Conservation (phyloP, 1,140 invertebrate genomes). For the Drosophila mojavensis region DNA sequence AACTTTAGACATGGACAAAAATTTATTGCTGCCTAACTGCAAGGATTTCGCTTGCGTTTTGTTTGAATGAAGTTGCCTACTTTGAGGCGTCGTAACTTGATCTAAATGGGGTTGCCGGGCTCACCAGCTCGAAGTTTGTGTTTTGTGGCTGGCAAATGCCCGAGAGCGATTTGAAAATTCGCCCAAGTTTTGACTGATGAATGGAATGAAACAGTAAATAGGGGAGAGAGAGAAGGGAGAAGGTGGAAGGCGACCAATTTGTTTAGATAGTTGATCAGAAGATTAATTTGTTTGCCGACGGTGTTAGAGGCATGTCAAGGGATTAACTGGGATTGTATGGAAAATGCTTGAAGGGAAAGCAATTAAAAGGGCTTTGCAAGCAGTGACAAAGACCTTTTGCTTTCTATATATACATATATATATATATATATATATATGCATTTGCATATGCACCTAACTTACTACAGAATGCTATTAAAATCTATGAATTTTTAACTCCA, state of each 20-base stretch:
- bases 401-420: background rate
- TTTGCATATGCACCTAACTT: background rate
- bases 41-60: slow-evolving; percentile 38
- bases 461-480: background rate
- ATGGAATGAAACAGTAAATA: background rate
- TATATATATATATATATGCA: too few species aligned
- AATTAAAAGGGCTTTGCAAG: too few species aligned
- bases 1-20: slow-evolving; percentile 71
- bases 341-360: too few species aligned
- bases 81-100: slow-evolving; percentile 46
- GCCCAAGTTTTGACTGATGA: slow-evolving; percentile 46
- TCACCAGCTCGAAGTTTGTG: slow-evolving; percentile 9
- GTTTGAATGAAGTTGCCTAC: slow-evolving; percentile 47
- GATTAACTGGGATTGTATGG: too few species aligned
- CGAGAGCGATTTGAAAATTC: slow-evolving; percentile 33
- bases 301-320: background rate
- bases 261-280: slow-evolving; percentile 20
- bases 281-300: background rate
- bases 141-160: slow-evolving; percentile 54
- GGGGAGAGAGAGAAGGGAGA: background rate
- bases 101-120: slow-evolving; percentile 42
- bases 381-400: background rate
- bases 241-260: slow-evolving; percentile 5
- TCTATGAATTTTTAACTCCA: background rate
- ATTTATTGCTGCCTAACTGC: slow-evolving; percentile 71